Evolutionary conservation across 1,140 invertebrate genomes (phyloP).

Genomic region (Drosophila pandora): DNA sequence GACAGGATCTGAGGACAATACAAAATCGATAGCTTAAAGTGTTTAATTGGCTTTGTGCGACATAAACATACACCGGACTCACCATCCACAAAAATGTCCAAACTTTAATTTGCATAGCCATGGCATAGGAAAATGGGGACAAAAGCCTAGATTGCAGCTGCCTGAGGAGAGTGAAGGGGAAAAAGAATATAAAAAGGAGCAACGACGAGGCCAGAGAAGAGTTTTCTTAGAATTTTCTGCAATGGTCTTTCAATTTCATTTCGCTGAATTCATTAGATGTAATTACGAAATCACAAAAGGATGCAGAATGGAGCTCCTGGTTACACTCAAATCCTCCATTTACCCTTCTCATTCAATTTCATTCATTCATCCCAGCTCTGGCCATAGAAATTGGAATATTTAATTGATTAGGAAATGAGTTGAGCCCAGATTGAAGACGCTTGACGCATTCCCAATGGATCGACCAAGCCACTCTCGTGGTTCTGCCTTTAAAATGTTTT

Average conservation of each 20-base stretch:
- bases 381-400: conserved; percentile 62
- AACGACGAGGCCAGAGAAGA: neutral
- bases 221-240: conserved; percentile 19
- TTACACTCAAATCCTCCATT: conserved; percentile 3
- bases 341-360: conserved; percentile 17
- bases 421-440: conserved; percentile 38
- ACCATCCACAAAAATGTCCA: neutral
- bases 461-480: conserved; percentile 27
- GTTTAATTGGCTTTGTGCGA: conserved; percentile 57
- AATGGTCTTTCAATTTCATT: conserved; percentile 58
- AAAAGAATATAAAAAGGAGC: conserved; percentile 6
- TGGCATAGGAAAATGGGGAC: conserved; percentile 17
- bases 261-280: conserved; percentile 75
- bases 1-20: neutral
- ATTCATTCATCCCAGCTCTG: conserved; percentile 28
- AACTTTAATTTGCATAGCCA: conserved; percentile 46
- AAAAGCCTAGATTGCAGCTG: conserved; percentile 38
- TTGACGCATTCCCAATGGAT: conserved; percentile 1
- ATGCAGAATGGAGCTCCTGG: conserved; percentile 19
- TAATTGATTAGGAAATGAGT: conserved; percentile 77
- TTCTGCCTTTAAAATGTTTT: neutral
- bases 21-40: conserved; percentile 57
- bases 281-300: conserved; percentile 74
- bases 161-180: neutral
- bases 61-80: conserved; percentile 14